A percentile compares a stretch with the other conserved stretches of the same genome.
phyloP scores from a whole-genome alignment of 2,888 invertebrate genomes.

The Drepana falcataria region DNA sequence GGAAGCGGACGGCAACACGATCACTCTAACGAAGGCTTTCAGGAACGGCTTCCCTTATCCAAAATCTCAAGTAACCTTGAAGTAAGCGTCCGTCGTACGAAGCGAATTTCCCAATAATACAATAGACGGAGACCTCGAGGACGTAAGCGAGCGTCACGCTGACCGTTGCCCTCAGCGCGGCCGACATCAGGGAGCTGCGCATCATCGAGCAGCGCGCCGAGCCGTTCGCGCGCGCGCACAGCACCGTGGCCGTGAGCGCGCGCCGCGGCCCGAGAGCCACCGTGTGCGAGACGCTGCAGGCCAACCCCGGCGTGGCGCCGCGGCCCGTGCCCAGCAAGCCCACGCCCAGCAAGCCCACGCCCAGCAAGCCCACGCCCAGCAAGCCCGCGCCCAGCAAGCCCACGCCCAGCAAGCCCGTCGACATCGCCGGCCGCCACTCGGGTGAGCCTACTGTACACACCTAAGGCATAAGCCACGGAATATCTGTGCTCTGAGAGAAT shows the following conservation, averaged over 20 bases:
- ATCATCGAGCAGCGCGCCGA: slow-evolving; percentile 83
- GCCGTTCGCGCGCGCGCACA: slow-evolving; percentile 49
- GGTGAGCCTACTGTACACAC: slow-evolving; percentile 21
- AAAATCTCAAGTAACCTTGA: slow-evolving; percentile 69
- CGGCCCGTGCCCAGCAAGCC: slow-evolving; percentile 3
- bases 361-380: slow-evolving; percentile 59
- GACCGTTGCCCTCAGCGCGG: slow-evolving; percentile 71
- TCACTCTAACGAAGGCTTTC: slow-evolving; percentile 89
- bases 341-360: slow-evolving; percentile 52
- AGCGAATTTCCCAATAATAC: no score
- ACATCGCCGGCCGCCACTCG: slow-evolving; percentile 43
- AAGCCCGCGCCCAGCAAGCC: slow-evolving; percentile 60
- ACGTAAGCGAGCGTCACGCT: neutral
- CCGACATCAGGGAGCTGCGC: slow-evolving; percentile 86
- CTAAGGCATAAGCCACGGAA: no score
- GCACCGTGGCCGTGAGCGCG: slow-evolving; percentile 59
- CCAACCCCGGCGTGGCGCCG: slow-evolving; percentile 38
- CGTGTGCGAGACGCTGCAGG: slow-evolving; percentile 62
- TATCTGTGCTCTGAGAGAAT: no score
- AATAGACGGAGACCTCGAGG: no score
- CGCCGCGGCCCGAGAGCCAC: slow-evolving; percentile 47
- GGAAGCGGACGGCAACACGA: slow-evolving; percentile 83
- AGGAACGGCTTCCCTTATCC: slow-evolving; percentile 85
- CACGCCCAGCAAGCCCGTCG: slow-evolving; percentile 60
- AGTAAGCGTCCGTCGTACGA: slow-evolving; percentile 38